Base-by-base conservation (phyloP, 2,797 vertebrate species). In the Danio kyathit region DNA sequence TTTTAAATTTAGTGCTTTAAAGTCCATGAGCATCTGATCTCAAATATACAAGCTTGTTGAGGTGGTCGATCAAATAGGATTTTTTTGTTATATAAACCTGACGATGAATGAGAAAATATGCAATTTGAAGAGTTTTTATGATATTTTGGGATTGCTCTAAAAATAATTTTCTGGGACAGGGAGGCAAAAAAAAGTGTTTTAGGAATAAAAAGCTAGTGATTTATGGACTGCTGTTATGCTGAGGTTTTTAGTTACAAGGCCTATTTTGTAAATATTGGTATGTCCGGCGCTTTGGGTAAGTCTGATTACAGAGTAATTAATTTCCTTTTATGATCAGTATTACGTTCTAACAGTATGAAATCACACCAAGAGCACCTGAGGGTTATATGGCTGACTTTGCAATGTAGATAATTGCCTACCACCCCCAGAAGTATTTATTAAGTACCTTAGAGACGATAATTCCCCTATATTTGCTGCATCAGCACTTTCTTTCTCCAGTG, bases 291-390 rank as follows among this genome's bases (percentile, higher is more conserved):
- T 86, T 88, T 91, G 89, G 82, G 60, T 74, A 78, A 66, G 76
- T 67, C 87, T 87, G 89, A 90, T 91, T 87, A 91, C 83, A 57
- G 80, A 83, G 82, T 86, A 83, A 87, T 87, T 41, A 69, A 52
- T 61, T 56, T 76, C 82, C 81, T 80, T 64, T 83, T 40, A n/a
- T 56, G 13, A 74, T 64, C 19, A 60, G 12, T 60, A 54, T 56
- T 79, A 48, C 59, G 78, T 85, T 79, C 38, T 13, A 12, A 29
- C 19, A 76, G 77, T 74, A 74, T 54, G 54, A 83, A 82, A 75
- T 78, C 48, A 71, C 48, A 57, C 63, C 76, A 64, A 38, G 52
- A 79, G 46, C 19, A 74, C 19, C 9, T 52, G 16, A n/a, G n/a
- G 9, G 14, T 59, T 73, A 80, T 49, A 29, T 65, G 11, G 56